Base-by-base conservation (phyloP, 2,888 invertebrate species). In the Rhagium mordax region DNA sequence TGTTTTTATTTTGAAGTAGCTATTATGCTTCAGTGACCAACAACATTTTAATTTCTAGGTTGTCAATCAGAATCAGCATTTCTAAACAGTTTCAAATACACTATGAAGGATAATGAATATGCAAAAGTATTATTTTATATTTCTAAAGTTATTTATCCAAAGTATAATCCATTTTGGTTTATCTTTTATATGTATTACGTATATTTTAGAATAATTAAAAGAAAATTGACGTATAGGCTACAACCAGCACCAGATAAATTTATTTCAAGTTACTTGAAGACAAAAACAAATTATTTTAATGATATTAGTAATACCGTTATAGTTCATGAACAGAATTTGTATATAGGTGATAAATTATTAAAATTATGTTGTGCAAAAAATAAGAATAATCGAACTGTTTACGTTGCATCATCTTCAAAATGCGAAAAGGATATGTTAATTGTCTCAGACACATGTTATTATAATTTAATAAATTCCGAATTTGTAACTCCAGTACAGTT, bases 171-270 rank as follows among this genome's bases (percentile, higher is more conserved):
- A 1, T 81, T 83, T 78, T 82, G 81, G 79, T 87, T 86, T 55
- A 66, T 74, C 10, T 75, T 86, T 61, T 87, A 85, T 71, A 86
- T 88, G 86, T 83, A 85, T 66, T 57, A 83, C 61, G 76, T 82
- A 24, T 87, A 86, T 75, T 78, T 79, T 18, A 81, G 81, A 62
- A 77, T 85, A 47, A 65, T 74, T 16, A 85, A 84, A 74, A 69
- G 81, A 60, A 78, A 79, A 20, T 76, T 71, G 18, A 68, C 71
- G 33, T 86, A 84, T 73, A 76, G 68, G 29, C 18, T 85, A 2
- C 69, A 74, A 74, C 55, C 74, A 1, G 76, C 84, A 20, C 80
- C 84, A 2, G 72, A 77, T 64, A 77, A 75, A 62, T 77, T 83
- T 47, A 75, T 84, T 20, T 67, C 67, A 65, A 66, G 80, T 20